Conservation (phyloP, 2,888 invertebrate genomes). For the Epsilonema sp. region DNA sequence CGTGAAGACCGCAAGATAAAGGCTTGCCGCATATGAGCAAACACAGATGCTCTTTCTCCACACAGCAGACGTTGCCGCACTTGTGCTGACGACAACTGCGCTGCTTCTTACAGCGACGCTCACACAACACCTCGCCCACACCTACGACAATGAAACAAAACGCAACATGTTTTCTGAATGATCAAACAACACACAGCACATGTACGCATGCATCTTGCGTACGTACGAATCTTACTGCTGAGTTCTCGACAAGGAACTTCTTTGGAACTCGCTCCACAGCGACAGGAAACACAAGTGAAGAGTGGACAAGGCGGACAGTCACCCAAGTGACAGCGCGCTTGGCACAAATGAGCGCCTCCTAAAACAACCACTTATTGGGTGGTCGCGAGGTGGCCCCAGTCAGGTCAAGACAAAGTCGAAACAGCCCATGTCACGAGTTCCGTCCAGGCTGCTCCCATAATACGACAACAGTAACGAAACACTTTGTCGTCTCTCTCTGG, state of each 20-base stretch:
- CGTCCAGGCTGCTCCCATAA: no score
- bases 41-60: slow-evolving; percentile 64
- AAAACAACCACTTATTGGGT: no score
- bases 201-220: neutral
- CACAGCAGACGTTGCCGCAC: slow-evolving; percentile 72
- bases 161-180: no score
- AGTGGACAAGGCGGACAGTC: slow-evolving; percentile 56
- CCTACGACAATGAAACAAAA: no score
- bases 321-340: slow-evolving; percentile 46
- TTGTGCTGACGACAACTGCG: slow-evolving; percentile 44
- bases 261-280: slow-evolving; percentile 63
- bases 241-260: slow-evolving; percentile 15
- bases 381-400: no score
- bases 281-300: slow-evolving; percentile 53
- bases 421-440: no score
- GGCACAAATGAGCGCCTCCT: slow-evolving; percentile 47
- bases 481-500: no score
- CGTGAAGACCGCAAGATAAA: slow-evolving; percentile 66
- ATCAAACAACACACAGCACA: slow-evolving; percentile 1
- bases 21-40: slow-evolving; percentile 50
- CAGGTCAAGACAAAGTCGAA: no score
- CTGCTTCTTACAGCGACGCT: slow-evolving; percentile 63
- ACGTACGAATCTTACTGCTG: slow-evolving; percentile 1
- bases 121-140: slow-evolving; percentile 39
- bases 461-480: no score